Conservation (phyloP, 2,888 invertebrate species). For the Ariolimax columbianus region DNA sequence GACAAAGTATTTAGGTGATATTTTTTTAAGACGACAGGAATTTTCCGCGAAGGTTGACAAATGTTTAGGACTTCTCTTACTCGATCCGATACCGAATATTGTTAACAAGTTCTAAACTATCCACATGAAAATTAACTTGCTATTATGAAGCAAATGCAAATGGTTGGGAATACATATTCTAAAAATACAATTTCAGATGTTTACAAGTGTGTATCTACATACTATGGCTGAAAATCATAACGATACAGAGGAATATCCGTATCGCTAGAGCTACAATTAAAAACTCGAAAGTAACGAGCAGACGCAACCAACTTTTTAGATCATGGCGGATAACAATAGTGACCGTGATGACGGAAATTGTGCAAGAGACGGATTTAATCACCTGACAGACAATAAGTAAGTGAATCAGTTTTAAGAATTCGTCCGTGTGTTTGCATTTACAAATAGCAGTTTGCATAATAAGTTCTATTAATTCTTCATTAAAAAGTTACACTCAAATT, state of each 20-base stretch:
- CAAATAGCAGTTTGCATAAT: no score
- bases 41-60: neutral
- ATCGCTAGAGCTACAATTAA: no score
- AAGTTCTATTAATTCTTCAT: no score
- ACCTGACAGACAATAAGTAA: neutral
- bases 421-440: no score
- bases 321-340: neutral
- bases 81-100: neutral
- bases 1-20: neutral
- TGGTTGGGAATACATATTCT: no score
- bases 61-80: neutral
- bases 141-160: no score
- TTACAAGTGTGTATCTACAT: neutral
- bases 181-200: no score
- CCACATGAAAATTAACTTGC: no score
- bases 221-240: neutral
- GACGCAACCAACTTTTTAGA: neutral
- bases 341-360: neutral
- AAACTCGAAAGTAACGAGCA: neutral
- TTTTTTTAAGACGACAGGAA: neutral
- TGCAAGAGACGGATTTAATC: neutral
- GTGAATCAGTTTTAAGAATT: neutral
- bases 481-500: no score
- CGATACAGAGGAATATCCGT: neutral
- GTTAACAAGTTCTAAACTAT: neutral